Base-by-base conservation (phyloP, 2,888 invertebrate species). In the Limnephilus lunatus region DNA sequence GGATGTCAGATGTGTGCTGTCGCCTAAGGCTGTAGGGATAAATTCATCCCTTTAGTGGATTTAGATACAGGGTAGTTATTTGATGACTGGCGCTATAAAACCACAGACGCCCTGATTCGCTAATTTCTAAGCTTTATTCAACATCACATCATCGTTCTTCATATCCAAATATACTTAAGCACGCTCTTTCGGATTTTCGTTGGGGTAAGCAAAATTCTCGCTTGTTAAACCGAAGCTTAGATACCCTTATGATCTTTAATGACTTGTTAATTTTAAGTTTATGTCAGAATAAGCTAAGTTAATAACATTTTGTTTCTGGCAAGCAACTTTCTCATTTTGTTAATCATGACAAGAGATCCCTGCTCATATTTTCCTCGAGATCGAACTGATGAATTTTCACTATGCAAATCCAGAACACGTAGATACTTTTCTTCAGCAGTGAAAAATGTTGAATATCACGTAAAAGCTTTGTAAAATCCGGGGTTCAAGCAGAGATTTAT, bases 1-100 rank as follows among this genome's bases (percentile, higher is more conserved):
- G 85, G 81, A 68, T 91, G 91, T 89, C 91, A 91, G 91, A 89
- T 91, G 91, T 53, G 91, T 81, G 80, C 81, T 91, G 91, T 91
- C 83, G 53, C n/a, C 68, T 81, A 4, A 39, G 89, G 81, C n/a
- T 81, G 31, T 53, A 30, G 88, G 88, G 88, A 32, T 88, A 25
- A 68, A 68, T 68, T 68, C 68, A 68, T 68, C 68, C 19, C 68
- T 68, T 68, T 68, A 68, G 12, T 85, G 39, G 85, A 32, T 35
- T 9, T 31, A 85, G 85, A 82, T 5, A 32, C 25, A 85, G 85
- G 85, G 85, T 25, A 32, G 39, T 19, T 35, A 35, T 39, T 68
- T 68, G 35, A 32, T 80, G 80, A 35, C 88, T 89, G 19, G 88
- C 30, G 80, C 15, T 90, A 82, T 39, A 90, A 81, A 90, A 90